A percentile compares a stretch with the other conserved stretches of the same genome.
Evolutionary conservation across 2,113 vertebrate genomes (phyloP).

Genomic region (Neopipo cinnamomea): DNA sequence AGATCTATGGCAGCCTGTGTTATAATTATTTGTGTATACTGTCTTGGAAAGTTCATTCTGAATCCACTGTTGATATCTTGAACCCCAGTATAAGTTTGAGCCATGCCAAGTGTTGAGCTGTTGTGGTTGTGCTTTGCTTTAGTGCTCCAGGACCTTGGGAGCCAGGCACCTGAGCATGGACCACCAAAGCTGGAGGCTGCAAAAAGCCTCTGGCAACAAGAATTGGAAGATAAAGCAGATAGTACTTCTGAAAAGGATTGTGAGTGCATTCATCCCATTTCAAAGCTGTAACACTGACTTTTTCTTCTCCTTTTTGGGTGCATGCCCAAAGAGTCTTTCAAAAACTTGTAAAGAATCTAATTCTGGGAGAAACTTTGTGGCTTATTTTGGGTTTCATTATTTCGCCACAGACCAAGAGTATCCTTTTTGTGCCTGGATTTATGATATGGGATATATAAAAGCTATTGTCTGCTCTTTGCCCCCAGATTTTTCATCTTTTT

Average conservation of each 20-base stretch:
- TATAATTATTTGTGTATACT: not conserved
- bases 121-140: not conserved
- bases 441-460: not conserved
- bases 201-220: not conserved
- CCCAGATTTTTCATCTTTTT: not conserved
- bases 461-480: not conserved
- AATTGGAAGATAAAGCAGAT: not conserved
- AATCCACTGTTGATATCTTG: not conserved
- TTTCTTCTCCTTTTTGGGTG: not conserved
- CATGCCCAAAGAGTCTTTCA: not conserved
- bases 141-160: not conserved
- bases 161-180: not conserved
- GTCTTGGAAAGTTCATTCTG: not conserved
- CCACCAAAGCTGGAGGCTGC: not conserved
- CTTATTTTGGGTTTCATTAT: not conserved
- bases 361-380: not conserved
- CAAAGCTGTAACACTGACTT: not conserved
- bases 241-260: not conserved
- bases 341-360: not conserved
- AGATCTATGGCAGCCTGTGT: not conserved
- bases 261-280: not conserved
- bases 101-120: not conserved
- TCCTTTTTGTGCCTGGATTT: not conserved
- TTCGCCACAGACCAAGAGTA: not conserved
- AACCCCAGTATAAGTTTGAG: not conserved